Evolutionary conservation across 1,140 invertebrate genomes (phyloP), one percentile per base, ranked within the genome.

Genomic region (Drosophila biarmipes): DNA sequence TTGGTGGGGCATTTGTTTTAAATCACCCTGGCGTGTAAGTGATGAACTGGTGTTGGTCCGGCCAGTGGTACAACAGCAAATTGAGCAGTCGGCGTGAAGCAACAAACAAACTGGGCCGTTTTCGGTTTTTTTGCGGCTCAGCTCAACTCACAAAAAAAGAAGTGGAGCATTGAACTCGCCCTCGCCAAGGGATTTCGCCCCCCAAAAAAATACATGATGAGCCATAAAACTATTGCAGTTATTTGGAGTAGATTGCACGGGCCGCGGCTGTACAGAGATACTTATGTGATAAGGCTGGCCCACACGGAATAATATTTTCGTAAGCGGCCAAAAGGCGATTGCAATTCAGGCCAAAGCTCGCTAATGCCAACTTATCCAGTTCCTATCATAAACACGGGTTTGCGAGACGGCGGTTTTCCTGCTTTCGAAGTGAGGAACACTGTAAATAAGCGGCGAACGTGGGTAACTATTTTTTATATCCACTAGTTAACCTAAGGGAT

Each of bases 21-120:
- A 86, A 86, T 86, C 82, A 87, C 82, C 71, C 84, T 87, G 71
- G 82, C 84, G 71, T 86, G 74, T 82, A 86, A 87, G 82, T 82
- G 82, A 86, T 86, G 82, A 87, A 73, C 74, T 34, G 49, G 40
- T 68, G 48, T 68, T 27, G 19, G 42, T 52, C 31, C 31, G 56
- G 56, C 49, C 59, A 62, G 42, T 61, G 61, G 40, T 74, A 51
- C 61, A 71, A 81, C 63, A 71, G 49, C 78, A 87, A 87, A 87
- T 77, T 78, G 73, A 81, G 69, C 67, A 87, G 78, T 68, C 73
- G 43, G 57, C 43, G 40, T 14, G 54, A 55, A 74, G 64, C 57
- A 84, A 73, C 64, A 79, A 71, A 62, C 46, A 59, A 72, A 42
- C 46, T 58, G 19, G 46, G 51, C 51, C 58, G 24, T 46, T 43